Base-by-base conservation (phyloP, 2,888 invertebrate species). In the Lasiommata megera region DNA sequence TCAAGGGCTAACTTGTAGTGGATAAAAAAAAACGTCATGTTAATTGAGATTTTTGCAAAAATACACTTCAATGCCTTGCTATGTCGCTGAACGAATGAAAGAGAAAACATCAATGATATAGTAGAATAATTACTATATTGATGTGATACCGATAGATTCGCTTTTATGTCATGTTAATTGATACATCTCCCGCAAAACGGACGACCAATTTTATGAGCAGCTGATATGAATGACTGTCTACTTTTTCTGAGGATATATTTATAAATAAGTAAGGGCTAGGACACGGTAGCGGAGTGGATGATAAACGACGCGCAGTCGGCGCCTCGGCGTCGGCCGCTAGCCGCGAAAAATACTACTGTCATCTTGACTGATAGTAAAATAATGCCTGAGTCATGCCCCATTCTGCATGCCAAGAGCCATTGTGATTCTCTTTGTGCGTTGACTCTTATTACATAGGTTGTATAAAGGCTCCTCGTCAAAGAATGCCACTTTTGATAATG, bases 311-410 rank as follows among this genome's bases (percentile, higher is more conserved):
- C 63, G 56, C 68, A 80, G 80, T 63, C 69, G 86, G 87, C 89
- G 88, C 84, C 86, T 76, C 71, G 75, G 73, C 82, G 87, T 80
- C 88, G 84, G 82, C 79, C 81, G 80, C 76, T 84, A 82, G 80
- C 77, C 86, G 80, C 85, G 85, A 87, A 90, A 90, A 88, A 90
- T 84, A 85, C 82, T 79, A 85, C 82, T 89, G 85, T 88, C 88
- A 88, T 90, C 84, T 88, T 89, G 89, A 89, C 79, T 84, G 87
- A 89, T 88, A 83, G 81, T 79, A 77, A 86, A 88, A 87, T 86
- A 89, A 87, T 79, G 76, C 72, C 75, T 69, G 75, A 80, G 85
- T 90, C 88, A 88, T 84, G 81, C 80, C 76, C 71, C 71, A 73
- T 78, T 84, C 82, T 84, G 81, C 81, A 86, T 82, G 85, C 83